These are phyloP conservation scores for Mya arenaria DNA, from an alignment of 1,140 invertebrate species.

Conservation along the genomic window DNA sequence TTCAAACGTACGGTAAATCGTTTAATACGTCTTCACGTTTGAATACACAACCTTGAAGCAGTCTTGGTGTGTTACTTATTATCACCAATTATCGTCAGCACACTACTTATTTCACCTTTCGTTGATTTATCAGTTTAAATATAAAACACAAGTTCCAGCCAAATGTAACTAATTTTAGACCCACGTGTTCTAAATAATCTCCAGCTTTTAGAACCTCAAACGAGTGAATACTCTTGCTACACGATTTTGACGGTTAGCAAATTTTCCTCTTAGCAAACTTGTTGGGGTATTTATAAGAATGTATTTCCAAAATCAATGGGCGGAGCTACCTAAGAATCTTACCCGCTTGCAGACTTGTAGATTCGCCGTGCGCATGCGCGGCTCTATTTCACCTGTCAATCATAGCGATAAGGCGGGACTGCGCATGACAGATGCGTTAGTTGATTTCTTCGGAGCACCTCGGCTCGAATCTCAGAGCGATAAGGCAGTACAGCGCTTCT, in stretches of 20 bases:
- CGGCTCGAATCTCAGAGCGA: neutral
- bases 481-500: constrained; percentile 40
- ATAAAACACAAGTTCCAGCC: constrained; percentile 22
- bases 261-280: constrained; percentile 6
- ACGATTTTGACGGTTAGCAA: no score
- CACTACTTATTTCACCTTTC: constrained; percentile 39
- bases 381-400: constrained; percentile 20
- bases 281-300: constrained; percentile 32
- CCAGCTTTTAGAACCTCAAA: no score
- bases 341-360: neutral
- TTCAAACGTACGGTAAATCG: neutral
- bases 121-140: neutral
- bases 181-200: constrained; percentile 34
- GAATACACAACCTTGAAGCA: constrained; percentile 5
- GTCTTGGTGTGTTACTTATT: constrained; percentile 26
- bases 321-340: neutral
- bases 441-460: constrained; percentile 20
- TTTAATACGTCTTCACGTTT: neutral
- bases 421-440: constrained; percentile 38
- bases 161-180: constrained; percentile 44
- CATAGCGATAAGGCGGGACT: constrained; percentile 18
- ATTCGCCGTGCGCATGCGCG: constrained; percentile 16
- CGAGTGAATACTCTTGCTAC: no score
- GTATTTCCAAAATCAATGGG: constrained; percentile 38
- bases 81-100: constrained; percentile 36